These are phyloP conservation scores for Pseudonaja textilis DNA, from an alignment of 2,113 vertebrate genomes.

Conservation along the genomic window DNA sequence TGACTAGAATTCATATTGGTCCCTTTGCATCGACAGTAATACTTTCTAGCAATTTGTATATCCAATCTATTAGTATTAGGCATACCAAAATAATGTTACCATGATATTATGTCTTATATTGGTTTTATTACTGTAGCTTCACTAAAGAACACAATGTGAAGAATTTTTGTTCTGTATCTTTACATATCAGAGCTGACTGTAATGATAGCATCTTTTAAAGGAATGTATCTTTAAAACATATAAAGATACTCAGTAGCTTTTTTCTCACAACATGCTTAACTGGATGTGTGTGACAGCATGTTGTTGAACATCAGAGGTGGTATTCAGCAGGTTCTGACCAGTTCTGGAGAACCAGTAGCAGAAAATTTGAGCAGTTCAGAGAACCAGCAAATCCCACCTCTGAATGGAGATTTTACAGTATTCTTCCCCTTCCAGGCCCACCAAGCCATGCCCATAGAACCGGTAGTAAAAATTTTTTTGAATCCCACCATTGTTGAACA, in stretches of 20 bases:
- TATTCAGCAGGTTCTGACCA: no score
- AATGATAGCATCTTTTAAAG: not conserved
- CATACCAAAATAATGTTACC: not conserved
- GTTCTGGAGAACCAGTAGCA: no score
- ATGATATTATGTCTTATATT: not conserved
- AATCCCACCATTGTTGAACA: not conserved
- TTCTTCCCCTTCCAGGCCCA: no score
- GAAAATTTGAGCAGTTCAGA: no score
- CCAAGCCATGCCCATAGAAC: no score
- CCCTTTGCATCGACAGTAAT: not conserved
- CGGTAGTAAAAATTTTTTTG: no score
- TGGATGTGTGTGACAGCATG: not conserved
- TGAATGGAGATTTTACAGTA: no score
- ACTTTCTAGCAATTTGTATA: not conserved
- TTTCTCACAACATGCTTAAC: not conserved
- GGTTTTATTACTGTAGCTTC: not conserved
- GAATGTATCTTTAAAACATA: slow-evolving; percentile 2
- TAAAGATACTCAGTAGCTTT: not conserved
- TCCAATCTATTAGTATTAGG: not conserved
- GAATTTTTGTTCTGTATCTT: slow-evolving; percentile 48
- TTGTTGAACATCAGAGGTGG: not conserved
- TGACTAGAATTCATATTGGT: not conserved
- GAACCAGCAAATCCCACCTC: no score
- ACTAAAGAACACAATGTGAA: slow-evolving; percentile 53
- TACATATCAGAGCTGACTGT: not conserved